These are phyloP conservation scores for Orchesella cincta DNA, from an alignment of 1,140 invertebrate species.

Conservation along the genomic window DNA sequence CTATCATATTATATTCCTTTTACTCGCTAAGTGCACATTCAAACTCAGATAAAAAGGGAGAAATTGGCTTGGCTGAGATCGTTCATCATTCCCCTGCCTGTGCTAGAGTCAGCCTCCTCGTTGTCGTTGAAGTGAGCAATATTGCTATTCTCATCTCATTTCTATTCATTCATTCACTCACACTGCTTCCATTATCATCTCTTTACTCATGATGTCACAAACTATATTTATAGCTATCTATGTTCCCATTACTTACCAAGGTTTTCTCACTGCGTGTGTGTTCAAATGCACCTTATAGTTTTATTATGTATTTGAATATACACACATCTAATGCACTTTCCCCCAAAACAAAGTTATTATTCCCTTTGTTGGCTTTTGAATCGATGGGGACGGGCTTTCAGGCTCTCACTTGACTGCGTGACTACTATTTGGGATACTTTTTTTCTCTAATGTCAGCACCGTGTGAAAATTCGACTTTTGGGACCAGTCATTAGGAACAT, in stretches of 20 bases:
- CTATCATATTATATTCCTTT: no score
- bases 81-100: no score
- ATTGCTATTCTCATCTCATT: no score
- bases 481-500: not conserved
- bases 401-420: not conserved
- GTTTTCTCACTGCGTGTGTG: not conserved
- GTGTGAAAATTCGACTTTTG: constrained; percentile 17
- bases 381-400: not conserved
- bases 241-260: not conserved
- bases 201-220: no score
- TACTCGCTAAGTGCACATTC: no score
- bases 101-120: no score
- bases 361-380: not conserved
- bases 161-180: no score
- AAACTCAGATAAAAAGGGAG: no score
- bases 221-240: no score
- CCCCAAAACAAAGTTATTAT: not conserved
- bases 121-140: no score
- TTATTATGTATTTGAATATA: not conserved
- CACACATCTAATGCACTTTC: not conserved
- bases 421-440: not conserved
- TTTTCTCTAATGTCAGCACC: not conserved
- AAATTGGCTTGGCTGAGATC: no score
- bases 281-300: not conserved
- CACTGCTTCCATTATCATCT: no score